A percentile compares a stretch with the other conserved stretches of the same genome.
These are phyloP conservation scores for Darevskia nairensis DNA, from an alignment of 2,797 vertebrate species.

Conservation along the genomic window DNA sequence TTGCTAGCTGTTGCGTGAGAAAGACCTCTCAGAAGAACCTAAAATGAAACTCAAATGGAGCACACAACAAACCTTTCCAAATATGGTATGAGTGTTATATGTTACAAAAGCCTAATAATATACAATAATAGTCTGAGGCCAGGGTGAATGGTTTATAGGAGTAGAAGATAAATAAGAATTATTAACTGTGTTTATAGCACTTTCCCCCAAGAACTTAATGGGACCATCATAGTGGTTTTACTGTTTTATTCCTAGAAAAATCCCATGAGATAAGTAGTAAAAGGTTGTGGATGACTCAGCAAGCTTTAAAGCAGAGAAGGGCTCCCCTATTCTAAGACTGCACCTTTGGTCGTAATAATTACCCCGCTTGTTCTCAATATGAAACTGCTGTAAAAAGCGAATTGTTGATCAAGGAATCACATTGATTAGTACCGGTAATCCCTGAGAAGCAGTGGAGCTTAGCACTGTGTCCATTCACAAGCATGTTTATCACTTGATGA, in stretches of 20 bases:
- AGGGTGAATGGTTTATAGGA: neutral
- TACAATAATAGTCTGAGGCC: neutral
- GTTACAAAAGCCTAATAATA: neutral
- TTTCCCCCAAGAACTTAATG: neutral
- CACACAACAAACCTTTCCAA: neutral
- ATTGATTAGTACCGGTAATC: no score
- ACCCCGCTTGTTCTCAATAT: neutral
- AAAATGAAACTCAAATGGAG: conserved; percentile 26
- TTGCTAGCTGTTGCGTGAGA: conserved; percentile 19
- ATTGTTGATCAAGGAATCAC: no score
- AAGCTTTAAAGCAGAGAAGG: neutral
- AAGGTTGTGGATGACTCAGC: neutral
- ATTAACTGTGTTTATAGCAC: neutral
- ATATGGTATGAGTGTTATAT: neutral
- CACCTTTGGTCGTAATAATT: no score
- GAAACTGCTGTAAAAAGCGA: neutral
- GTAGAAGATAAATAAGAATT: neutral
- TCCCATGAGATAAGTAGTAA: neutral
- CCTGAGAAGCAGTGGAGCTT: no score
- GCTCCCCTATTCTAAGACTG: no score
- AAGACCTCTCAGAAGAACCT: conserved; percentile 5
- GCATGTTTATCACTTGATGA: no score
- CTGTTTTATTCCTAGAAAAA: neutral
- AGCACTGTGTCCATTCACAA: no score
- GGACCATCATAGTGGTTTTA: neutral